phyloP scores from a whole-genome alignment of 2,113 vertebrate species.

The Sceloporus undulatus region DNA sequence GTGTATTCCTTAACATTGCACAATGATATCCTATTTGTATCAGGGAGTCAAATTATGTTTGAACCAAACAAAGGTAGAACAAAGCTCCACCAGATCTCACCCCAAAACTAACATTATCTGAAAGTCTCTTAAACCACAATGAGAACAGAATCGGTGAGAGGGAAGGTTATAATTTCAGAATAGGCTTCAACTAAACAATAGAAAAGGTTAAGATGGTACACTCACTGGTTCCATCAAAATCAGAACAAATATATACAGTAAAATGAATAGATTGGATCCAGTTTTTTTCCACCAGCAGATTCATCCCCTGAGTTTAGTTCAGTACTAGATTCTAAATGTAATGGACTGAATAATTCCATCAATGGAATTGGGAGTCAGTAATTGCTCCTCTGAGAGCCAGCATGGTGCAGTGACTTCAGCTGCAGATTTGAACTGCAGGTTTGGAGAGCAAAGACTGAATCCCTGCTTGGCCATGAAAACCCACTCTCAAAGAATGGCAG shows the following conservation, averaged over 20 bases:
- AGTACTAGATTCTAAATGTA: background rate
- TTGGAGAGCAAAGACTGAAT: too few relatives aligned
- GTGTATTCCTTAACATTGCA: conserved; percentile 56
- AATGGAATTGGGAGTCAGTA: too few relatives aligned
- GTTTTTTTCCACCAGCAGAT: background rate
- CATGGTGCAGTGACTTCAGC: too few relatives aligned
- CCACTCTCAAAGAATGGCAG: too few relatives aligned
- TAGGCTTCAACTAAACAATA: background rate
- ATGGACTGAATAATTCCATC: too few relatives aligned
- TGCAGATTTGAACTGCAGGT: too few relatives aligned
- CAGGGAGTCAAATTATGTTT: background rate
- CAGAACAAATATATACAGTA: background rate
- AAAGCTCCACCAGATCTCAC: background rate
- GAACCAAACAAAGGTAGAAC: background rate
- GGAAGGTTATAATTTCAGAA: background rate
- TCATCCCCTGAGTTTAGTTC: background rate
- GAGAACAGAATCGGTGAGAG: background rate
- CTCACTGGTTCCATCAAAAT: background rate
- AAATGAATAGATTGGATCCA: background rate
- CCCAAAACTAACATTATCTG: background rate
- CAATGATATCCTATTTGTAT: conserved; percentile 46
- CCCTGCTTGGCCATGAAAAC: too few relatives aligned
- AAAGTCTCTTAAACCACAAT: background rate
- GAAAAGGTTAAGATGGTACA: background rate
- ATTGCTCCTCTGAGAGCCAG: too few relatives aligned